A percentile compares a stretch with the other conserved stretches of the same genome.
phyloP scores from a whole-genome alignment of 2,888 invertebrate genomes.

The Volucella bombylans region DNA sequence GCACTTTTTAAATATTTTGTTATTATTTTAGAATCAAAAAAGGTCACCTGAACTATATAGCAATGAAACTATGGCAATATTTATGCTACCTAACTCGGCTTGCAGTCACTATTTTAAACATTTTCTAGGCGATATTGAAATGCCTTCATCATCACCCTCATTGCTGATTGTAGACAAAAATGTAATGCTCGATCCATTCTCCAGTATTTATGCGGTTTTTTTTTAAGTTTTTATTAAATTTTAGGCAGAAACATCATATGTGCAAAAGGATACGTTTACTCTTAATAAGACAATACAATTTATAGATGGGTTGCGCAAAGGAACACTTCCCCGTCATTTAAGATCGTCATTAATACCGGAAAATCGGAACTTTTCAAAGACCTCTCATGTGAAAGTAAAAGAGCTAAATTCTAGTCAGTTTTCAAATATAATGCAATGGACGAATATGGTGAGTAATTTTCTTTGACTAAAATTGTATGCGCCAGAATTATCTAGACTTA shows the following conservation, averaged over 20 bases:
- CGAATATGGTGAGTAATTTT: constrained; percentile 44
- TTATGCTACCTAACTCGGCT: constrained; percentile 51
- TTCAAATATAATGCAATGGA: constrained; percentile 32
- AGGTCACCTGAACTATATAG: neutral
- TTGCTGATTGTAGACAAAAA: constrained; percentile 57
- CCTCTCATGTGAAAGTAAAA: constrained; percentile 16
- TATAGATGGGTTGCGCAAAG: constrained; percentile 43
- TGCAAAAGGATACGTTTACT: constrained; percentile 41
- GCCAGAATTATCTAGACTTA: too few species aligned
- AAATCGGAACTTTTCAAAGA: neutral
- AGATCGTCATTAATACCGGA: constrained; percentile 16
- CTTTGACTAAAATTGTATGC: too few species aligned
- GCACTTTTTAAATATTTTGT: neutral
- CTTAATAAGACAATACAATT: constrained; percentile 43
- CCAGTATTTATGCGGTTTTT: neutral
- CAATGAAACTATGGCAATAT: constrained; percentile 58
- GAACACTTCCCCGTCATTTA: constrained; percentile 54
- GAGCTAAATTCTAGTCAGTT: constrained; percentile 56
- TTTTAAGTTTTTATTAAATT: neutral
- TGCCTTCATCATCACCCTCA: constrained; percentile 8
- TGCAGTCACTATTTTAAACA: constrained; percentile 42
- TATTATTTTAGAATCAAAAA: constrained; percentile 21
- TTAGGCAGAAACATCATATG: constrained; percentile 52
- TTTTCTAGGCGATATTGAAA: constrained; percentile 45
- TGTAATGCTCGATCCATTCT: constrained; percentile 18